Base-by-base conservation (phyloP, 64 coral and sea anemone genomes). In the Acropora yongei region DNA sequence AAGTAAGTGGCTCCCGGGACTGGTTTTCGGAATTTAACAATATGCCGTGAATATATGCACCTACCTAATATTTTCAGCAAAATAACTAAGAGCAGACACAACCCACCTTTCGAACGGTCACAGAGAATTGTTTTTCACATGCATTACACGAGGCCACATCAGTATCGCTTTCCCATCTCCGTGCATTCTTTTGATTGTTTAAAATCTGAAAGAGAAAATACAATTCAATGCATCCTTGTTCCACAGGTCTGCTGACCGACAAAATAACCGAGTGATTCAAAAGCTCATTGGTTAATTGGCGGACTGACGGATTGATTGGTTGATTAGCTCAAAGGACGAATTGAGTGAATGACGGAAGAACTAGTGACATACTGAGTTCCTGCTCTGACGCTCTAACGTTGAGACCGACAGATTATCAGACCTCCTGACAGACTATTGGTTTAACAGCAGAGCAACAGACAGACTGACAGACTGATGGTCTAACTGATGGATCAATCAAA, bases 161-260 rank as follows among this genome's bases (percentile, higher is more conserved):
- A 16, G 72, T 84, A 93, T 99, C 97, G 30, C 90, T 92, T 86
- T 96, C 97, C 97, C 97, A 99, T 44, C 94, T 76, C 17, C 97
- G 88, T 20, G 94, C 93, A 48, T 60, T 96, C 89, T 92, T 93
- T 74, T 96, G 90, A 41, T 85, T 99, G 53, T 93, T 94, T 11
- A 94, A 46, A 74, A 99, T 93, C 91, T 99, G n/a, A 58, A 87
- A 74, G 71, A 3, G 5, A 48, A 63, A 63, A 1, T 13, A 63
- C 11, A 18, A 14, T 63, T 63, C 60, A 2, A 63, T 63, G 8
- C 8, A 63, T 13, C 13, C 60, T 63, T 30, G 30, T 30, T 30
- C 30, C 30, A 45, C 20, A 76, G 19, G 74, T 16, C 74, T 6
- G 16, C 74, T 8, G 19, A 30, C 44, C 19, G 44, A 76, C 5